These are phyloP conservation scores for Metallyticus violacea DNA, from an alignment of 2,888 invertebrate genomes.

Conservation along the genomic window DNA sequence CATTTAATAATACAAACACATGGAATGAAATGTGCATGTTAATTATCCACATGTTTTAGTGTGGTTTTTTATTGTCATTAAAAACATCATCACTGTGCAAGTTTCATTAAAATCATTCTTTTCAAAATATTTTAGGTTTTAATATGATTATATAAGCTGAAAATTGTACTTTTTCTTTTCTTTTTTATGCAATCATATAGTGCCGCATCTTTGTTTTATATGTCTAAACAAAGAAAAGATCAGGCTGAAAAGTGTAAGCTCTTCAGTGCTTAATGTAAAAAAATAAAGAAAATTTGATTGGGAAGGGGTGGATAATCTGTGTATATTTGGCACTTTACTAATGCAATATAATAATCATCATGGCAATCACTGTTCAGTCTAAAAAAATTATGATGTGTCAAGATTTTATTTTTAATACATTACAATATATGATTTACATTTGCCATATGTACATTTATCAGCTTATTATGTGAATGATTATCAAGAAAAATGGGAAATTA, in stretches of 20 bases:
- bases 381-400: background rate
- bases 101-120: background rate
- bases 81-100: background rate
- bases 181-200: background rate
- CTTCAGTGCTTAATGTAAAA: background rate
- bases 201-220: background rate
- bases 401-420: background rate
- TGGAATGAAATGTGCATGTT: background rate
- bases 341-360: background rate
- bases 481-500: background rate
- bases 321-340: background rate
- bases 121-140: background rate
- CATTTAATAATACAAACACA: background rate
- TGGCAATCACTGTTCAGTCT: background rate
- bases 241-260: background rate
- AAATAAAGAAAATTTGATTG: background rate
- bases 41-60: background rate
- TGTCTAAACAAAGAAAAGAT: background rate
- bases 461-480: background rate
- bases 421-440: background rate
- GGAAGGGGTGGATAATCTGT: background rate
- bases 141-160: background rate
- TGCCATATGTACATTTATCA: background rate
- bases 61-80: background rate
- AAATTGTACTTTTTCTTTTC: background rate